Evolutionary conservation across 1,140 invertebrate genomes (phyloP).

Genomic region (Euwallacea fornicatus): DNA sequence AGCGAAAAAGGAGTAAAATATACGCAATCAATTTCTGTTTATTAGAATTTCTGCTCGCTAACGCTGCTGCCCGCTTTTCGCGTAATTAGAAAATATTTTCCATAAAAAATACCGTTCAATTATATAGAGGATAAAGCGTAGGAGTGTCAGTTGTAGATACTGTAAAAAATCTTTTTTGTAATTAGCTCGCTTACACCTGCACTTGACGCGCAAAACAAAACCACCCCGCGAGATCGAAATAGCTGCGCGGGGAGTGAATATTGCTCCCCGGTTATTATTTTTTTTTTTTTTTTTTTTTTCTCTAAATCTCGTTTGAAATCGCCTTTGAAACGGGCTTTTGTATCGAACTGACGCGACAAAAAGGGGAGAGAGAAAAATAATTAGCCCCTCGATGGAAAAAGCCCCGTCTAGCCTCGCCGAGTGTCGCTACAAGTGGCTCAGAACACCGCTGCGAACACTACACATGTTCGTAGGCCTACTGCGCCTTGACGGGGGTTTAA

Average conservation of each 20-base stretch:
- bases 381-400: slow-evolving; percentile 14
- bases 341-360: slow-evolving; percentile 12
- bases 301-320: slow-evolving; percentile 10
- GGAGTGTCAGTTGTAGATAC: no score
- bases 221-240: neutral
- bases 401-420: slow-evolving; percentile 5
- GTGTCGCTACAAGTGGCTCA: slow-evolving; percentile 7
- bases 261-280: neutral
- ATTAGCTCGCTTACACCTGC: slow-evolving; percentile 6
- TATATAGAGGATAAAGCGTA: no score
- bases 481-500: neutral
- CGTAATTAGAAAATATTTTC: slow-evolving; percentile 26
- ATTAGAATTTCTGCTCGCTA: slow-evolving; percentile 26
- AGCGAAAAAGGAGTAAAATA: slow-evolving; percentile 26
- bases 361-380: slow-evolving; percentile 17
- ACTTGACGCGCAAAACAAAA: slow-evolving; percentile 6
- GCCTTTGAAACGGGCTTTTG: slow-evolving; percentile 7
- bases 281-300: slow-evolving; percentile 15
- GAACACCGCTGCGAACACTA: slow-evolving; percentile 4
- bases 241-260: slow-evolving; percentile 7
- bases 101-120: neutral
- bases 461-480: neutral
- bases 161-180: neutral
- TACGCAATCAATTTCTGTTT: slow-evolving; percentile 36
- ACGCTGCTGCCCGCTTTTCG: slow-evolving; percentile 14